Conservation (phyloP, 2,888 invertebrate species). For the Phengaris alcon region DNA sequence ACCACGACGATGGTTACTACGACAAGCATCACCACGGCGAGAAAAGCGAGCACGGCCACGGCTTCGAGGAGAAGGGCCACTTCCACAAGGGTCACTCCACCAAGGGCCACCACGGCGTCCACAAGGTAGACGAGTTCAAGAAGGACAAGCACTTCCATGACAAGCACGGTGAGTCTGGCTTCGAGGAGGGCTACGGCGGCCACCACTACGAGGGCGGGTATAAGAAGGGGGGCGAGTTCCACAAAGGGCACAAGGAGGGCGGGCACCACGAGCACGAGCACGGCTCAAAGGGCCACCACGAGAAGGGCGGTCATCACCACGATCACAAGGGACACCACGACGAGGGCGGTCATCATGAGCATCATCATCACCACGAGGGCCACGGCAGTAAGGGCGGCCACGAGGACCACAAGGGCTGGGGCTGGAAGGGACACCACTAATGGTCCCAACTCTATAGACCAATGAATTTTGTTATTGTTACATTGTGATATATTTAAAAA, state of each 20-base stretch:
- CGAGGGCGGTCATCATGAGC: constrained; percentile 85
- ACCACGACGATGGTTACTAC: constrained; percentile 83
- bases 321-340: constrained; percentile 88
- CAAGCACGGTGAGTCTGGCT: constrained; percentile 89
- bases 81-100: constrained; percentile 91
- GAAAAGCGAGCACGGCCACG: constrained; percentile 81
- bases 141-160: constrained; percentile 93
- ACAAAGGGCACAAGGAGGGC: constrained; percentile 87
- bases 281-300: constrained; percentile 87
- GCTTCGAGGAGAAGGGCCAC: constrained; percentile 80
- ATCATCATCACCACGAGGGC: constrained; percentile 84
- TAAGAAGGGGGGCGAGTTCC: constrained; percentile 88
- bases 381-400: constrained; percentile 88
- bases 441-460: constrained; percentile 28
- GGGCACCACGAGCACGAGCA: constrained; percentile 87
- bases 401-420: constrained; percentile 89
- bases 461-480: constrained; percentile 39
- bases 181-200: constrained; percentile 88
- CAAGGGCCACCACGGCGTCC: constrained; percentile 90
- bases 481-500: constrained; percentile 40
- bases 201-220: constrained; percentile 87
- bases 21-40: constrained; percentile 82
- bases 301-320: constrained; percentile 88
- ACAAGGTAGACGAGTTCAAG: constrained; percentile 91
- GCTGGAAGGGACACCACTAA: constrained; percentile 76